Base-by-base conservation (phyloP, 2,113 vertebrate species). In the Lepus americanus region DNA sequence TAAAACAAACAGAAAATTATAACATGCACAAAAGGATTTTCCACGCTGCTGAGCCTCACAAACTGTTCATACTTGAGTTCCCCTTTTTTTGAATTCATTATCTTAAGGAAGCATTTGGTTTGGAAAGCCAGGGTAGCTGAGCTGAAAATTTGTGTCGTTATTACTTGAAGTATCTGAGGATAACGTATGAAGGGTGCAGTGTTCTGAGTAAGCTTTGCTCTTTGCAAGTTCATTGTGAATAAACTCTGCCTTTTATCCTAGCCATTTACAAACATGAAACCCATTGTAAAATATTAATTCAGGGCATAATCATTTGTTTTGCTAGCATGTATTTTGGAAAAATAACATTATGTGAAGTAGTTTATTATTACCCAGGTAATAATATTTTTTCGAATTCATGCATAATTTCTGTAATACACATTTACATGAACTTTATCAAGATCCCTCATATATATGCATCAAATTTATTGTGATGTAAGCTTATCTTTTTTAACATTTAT, bases 1-100 rank as follows among this genome's bases (percentile, higher is more conserved):
- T 87, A 93, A 97, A 97, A 90, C 92, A 97, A 98, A 97, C 80
- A 95, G 93, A 97, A 97, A 97, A 96, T 97, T 96, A 93, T 92
- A 93, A 95, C 93, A 78, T 70, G 49, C 97, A 88, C 92, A 90
- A 95, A 96, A 97, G 91, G 36, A 87, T 97, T 96, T 95, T 97
- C 90, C 87, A 90, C 69, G n/a, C 4, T 79, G 80, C 95, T 92
- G 97, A 97, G 55, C 66, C 70, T 92, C 94, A 82, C 88, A 96
- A 93, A 97, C 93, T 95, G 61, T 89, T 97, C 95, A 87, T 95
- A 93, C 90, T 93, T 96, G 78, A 91, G 55, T 97, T 97, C 92
- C 31, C 90, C 1, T 36, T 36, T 51, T 91, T 96, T 94, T 95
- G 96, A 97, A 97, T 98, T 97, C 86, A 97, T 98, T 97, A 95